Percentiles rank a stretch among this genome's conserved stretches.
phyloP scores from a whole-genome alignment of 2,113 vertebrate species.

The Corythaixoides concolor region DNA sequence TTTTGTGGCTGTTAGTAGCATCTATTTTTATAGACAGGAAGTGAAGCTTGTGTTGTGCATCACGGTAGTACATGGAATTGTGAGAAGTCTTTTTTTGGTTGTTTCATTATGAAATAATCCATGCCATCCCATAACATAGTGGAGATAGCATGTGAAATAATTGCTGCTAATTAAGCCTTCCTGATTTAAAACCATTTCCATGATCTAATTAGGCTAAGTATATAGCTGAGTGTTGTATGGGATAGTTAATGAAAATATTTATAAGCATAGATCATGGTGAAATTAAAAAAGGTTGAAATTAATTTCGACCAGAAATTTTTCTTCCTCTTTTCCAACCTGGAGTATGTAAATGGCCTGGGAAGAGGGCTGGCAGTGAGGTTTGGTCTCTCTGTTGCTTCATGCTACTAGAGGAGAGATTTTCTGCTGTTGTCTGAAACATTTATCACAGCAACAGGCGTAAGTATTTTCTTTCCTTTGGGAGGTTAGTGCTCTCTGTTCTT shows the following conservation, averaged over 20 bases:
- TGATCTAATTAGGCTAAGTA: conserved; percentile 33
- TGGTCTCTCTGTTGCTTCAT: neutral
- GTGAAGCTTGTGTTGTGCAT: neutral
- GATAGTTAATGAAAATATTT: conserved; percentile 23
- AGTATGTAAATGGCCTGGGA: neutral
- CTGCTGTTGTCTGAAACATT: conserved; percentile 7
- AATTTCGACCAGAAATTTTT: neutral
- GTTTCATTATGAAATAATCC: neutral
- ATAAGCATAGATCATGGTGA: neutral
- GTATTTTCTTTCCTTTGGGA: conserved; percentile 32
- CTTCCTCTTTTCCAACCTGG: neutral
- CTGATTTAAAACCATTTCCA: conserved; percentile 1
- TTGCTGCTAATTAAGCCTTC: conserved; percentile 1
- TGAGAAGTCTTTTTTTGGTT: neutral
- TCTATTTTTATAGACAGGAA: neutral
- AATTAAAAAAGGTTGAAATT: conserved; percentile 20
- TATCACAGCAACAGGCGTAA: neutral
- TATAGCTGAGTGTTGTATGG: neutral
- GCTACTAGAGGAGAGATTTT: neutral
- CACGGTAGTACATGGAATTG: neutral
- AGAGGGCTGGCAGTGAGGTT: neutral
- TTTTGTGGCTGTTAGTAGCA: neutral
- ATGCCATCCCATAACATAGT: neutral
- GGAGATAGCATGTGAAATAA: conserved; percentile 3
- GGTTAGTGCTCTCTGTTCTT: neutral